A percentile compares a stretch with the other conserved stretches of the same genome.
Evolutionary conservation across 1,140 invertebrate species (phyloP).

Genomic region (Drosophila ohnishii): DNA sequence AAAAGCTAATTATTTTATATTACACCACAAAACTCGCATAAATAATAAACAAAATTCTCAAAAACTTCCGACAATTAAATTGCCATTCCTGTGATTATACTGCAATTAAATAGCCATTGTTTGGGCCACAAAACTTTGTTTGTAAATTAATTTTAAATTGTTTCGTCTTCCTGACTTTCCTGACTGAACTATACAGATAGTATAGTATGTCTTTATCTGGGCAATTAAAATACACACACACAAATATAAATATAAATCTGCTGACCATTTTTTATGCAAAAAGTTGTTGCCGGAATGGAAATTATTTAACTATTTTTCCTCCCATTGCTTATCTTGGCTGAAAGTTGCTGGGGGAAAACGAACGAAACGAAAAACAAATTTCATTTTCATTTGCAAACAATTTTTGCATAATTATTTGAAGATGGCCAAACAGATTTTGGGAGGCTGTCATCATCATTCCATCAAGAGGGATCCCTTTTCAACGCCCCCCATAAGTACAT

Average conservation of each 20-base stretch:
- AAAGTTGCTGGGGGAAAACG: constrained; percentile 11
- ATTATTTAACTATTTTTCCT: constrained; percentile 43
- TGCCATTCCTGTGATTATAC: constrained; percentile 24
- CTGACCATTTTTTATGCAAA: constrained; percentile 22
- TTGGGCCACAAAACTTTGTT: constrained; percentile 20
- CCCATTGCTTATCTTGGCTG: constrained; percentile 10
- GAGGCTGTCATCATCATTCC: constrained; percentile 51
- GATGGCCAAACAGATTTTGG: constrained; percentile 32
- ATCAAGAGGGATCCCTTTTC: constrained; percentile 12
- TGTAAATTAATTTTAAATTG: constrained; percentile 16
- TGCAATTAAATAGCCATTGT: constrained; percentile 26
- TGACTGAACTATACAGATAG: background rate
- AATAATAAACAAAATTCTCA: constrained; percentile 10
- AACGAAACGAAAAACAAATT: constrained; percentile 44
- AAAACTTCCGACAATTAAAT: constrained; percentile 12
- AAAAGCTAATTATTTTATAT: background rate
- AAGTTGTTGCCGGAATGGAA: constrained; percentile 14
- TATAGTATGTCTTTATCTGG: background rate
- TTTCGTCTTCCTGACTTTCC: constrained; percentile 18
- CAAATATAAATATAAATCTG: background rate
- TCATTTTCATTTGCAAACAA: constrained; percentile 65
- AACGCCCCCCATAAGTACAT: constrained; percentile 12
- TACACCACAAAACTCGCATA: background rate
- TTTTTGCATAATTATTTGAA: constrained; percentile 75
- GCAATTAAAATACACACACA: constrained; percentile 15